Evolutionary conservation across 2,113 vertebrate species (phyloP).

Genomic region (Chrysemys picta): DNA sequence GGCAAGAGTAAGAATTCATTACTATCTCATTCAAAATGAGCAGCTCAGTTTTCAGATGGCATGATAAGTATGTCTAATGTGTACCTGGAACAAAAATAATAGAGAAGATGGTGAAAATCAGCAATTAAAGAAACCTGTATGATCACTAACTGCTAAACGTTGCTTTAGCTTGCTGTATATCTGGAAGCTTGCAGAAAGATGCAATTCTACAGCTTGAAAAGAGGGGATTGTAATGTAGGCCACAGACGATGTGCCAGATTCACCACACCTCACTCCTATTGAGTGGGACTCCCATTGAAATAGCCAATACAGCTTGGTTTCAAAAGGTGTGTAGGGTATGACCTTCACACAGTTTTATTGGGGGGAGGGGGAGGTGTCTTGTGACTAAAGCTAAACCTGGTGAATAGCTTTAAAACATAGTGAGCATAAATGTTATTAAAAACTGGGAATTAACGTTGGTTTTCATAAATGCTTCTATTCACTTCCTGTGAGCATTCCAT

Average conservation of each 20-base stretch:
- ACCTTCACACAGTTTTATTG: neutral
- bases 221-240: neutral
- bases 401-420: neutral
- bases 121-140: neutral
- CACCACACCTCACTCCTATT: neutral
- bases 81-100: neutral
- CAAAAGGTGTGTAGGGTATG: neutral
- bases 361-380: neutral
- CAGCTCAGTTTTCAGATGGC: neutral
- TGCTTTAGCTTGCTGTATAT: neutral
- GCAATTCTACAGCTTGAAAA: accelerated
- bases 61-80: neutral
- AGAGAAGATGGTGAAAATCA: neutral
- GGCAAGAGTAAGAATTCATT: neutral
- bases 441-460: neutral
- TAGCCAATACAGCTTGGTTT: neutral
- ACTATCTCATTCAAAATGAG: neutral
- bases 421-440: neutral
- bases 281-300: neutral
- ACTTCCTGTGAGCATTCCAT: neutral
- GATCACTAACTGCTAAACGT: neutral
- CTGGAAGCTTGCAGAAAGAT: neutral
- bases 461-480: neutral
- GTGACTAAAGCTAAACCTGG: neutral
- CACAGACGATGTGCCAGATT: neutral